These are phyloP conservation scores for Halichoeres trimaculatus DNA, from an alignment of 2,113 vertebrate genomes.

Conservation along the genomic window DNA sequence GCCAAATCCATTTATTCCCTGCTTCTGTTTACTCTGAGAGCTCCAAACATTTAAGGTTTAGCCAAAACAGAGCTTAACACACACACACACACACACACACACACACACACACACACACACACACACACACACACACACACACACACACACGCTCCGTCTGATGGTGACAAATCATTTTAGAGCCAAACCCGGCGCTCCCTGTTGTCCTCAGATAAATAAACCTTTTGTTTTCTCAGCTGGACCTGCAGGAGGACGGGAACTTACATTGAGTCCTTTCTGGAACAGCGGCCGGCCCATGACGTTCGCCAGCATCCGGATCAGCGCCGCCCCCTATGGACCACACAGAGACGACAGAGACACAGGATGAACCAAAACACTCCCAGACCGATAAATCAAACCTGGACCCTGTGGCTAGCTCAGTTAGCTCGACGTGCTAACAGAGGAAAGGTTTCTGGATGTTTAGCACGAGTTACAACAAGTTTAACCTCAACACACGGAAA, in stretches of 20 bases:
- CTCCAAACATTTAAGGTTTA: conserved; percentile 12
- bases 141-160: not conserved
- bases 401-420: too few species aligned
- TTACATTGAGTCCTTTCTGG: conserved; percentile 95
- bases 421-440: too few species aligned
- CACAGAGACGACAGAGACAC: conserved; percentile 9
- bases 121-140: not conserved
- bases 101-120: conserved; percentile 1
- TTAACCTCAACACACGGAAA: too few species aligned
- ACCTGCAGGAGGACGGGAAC: conserved; percentile 63
- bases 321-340: conserved; percentile 89
- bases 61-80: conserved; percentile 11
- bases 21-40: conserved; percentile 21
- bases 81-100: not conserved
- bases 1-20: conserved; percentile 23
- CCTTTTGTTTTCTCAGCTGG: conserved; percentile 29
- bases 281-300: conserved; percentile 96
- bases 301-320: conserved; percentile 98
- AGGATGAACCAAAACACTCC: not conserved
- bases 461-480: too few species aligned
- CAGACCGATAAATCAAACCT: not conserved
- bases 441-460: too few species aligned
- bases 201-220: conserved; percentile 14
- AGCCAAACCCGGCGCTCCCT: conserved; percentile 12
- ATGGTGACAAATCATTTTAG: conserved; percentile 28